These are phyloP conservation scores for Coendou prehensilis DNA, from an alignment of 2,797 vertebrate species.

Conservation along the genomic window DNA sequence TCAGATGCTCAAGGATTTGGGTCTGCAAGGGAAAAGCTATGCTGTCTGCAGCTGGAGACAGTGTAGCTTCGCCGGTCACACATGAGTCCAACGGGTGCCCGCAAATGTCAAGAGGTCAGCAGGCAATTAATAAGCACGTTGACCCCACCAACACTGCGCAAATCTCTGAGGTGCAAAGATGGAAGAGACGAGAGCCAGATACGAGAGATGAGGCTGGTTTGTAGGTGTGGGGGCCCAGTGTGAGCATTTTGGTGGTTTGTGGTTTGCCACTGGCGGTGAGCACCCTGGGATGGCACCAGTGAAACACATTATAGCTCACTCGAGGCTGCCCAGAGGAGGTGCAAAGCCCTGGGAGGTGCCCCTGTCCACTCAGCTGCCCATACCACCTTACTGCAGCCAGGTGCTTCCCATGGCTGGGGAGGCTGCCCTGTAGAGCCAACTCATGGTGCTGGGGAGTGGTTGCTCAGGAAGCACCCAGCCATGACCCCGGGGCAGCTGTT, in stretches of 20 bases:
- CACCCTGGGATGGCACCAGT: background rate
- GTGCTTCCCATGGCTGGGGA: background rate
- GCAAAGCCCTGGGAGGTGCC: background rate
- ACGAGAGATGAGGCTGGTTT: background rate
- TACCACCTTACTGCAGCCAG: background rate
- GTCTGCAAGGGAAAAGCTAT: background rate
- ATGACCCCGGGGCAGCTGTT: background rate
- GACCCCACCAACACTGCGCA: fast-evolving
- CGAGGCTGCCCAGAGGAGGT: background rate
- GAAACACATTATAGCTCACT: background rate
- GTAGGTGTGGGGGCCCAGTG: background rate
- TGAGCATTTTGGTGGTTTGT: too few species aligned
- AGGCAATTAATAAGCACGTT: background rate
- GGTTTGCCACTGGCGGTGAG: too few species aligned
- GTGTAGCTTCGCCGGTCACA: background rate
- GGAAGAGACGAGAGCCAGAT: too few species aligned
- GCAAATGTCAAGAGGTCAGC: background rate
- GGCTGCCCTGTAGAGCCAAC: background rate
- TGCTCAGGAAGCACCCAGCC: background rate
- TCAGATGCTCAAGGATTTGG: background rate
- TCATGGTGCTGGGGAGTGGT: background rate
- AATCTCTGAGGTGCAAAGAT: background rate
- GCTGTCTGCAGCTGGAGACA: background rate
- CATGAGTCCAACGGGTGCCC: fast-evolving
- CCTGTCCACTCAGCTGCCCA: background rate